These are phyloP conservation scores for Thereva nobilitata DNA, from an alignment of 2,888 invertebrate species.

Conservation along the genomic window DNA sequence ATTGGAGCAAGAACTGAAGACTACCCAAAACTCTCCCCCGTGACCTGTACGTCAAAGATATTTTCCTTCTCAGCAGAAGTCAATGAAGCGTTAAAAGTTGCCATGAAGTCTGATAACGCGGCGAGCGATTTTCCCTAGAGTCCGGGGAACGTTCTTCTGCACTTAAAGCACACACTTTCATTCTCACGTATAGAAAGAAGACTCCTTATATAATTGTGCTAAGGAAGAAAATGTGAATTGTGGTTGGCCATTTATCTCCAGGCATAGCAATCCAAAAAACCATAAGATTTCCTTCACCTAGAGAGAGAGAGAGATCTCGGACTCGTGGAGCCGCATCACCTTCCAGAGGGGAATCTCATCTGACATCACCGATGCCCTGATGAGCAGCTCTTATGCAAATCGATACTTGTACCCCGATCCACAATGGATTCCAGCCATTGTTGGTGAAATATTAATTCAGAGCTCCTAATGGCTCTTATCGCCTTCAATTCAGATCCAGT, in stretches of 20 bases:
- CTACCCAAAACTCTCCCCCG: no score
- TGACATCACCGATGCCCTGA: neutral
- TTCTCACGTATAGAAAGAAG: neutral
- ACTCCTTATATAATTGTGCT: conserved; percentile 17
- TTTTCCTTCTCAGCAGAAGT: conserved; percentile 12
- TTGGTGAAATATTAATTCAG: conserved; percentile 28
- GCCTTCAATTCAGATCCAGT: conserved; percentile 1
- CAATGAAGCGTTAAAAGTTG: conserved; percentile 42
- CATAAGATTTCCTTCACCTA: conserved; percentile 12
- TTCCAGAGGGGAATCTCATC: neutral
- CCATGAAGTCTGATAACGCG: conserved; percentile 42
- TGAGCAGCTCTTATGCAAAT: conserved; percentile 19
- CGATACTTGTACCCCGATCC: conserved; percentile 10
- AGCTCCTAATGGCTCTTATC: conserved; percentile 21
- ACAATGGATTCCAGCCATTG: neutral
- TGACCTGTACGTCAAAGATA: no score
- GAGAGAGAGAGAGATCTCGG: conserved; percentile 4
- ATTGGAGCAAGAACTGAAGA: no score
- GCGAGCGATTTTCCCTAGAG: conserved; percentile 21
- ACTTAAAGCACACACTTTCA: neutral
- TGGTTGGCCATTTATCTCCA: conserved; percentile 26
- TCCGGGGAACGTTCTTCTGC: conserved; percentile 6
- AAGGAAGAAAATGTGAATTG: conserved; percentile 19
- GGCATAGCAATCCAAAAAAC: conserved; percentile 3
- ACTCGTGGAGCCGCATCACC: neutral